phyloP scores from a whole-genome alignment of 1,140 invertebrate genomes.

The Pseudomyrmex sp. region DNA sequence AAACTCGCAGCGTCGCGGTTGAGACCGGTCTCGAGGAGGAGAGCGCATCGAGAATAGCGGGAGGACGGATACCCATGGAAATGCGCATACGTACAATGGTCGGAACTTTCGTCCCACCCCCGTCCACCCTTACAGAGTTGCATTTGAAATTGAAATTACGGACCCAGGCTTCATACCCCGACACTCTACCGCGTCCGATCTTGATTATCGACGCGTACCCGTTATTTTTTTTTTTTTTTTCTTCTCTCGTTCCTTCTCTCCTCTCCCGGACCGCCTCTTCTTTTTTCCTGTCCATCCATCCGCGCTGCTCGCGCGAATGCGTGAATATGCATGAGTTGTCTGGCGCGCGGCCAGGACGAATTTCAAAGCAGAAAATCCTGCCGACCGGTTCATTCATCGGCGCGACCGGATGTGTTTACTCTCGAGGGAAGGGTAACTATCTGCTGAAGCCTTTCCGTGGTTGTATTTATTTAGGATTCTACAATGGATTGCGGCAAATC shows the following conservation, averaged over 20 bases:
- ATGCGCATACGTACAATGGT: conserved; percentile 50
- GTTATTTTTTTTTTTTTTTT: conserved; percentile 2
- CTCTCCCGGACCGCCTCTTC: not conserved
- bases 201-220: conserved; percentile 64
- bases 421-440: not conserved
- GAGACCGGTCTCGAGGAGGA: conserved; percentile 5
- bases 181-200: conserved; percentile 55
- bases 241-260: not conserved
- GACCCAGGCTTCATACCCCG: conserved; percentile 10
- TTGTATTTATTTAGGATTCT: conserved; percentile 6
- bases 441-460: not conserved
- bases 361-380: conserved; percentile 69
- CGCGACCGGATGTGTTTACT: conserved; percentile 31
- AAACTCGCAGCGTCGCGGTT: conserved; percentile 37
- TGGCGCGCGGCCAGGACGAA: conserved; percentile 64
- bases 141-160: conserved; percentile 56
- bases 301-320: conserved; percentile 25
- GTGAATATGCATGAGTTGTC: conserved; percentile 73
- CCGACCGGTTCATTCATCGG: conserved; percentile 57
- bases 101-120: conserved; percentile 39
- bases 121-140: conserved; percentile 4
- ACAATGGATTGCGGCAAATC: not conserved
- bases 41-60: not conserved
- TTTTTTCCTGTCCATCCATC: conserved; percentile 10
- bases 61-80: conserved; percentile 27